phyloP scores from a whole-genome alignment of 2,113 vertebrate species.

The Lasiurus borealis region DNA sequence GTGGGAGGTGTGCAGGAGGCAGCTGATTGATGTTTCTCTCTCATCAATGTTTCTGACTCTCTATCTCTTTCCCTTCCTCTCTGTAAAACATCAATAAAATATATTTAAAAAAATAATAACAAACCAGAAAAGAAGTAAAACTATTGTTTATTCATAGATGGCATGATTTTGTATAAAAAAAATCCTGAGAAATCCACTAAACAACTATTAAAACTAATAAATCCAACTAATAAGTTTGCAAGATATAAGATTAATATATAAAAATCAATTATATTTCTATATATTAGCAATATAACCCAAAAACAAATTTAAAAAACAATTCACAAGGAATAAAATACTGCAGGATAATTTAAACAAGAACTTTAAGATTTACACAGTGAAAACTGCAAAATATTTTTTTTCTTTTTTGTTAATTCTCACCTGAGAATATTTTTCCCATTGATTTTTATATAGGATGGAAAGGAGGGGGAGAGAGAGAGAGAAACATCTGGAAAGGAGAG shows the following conservation, averaged over 20 bases:
- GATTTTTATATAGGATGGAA: too few relatives aligned
- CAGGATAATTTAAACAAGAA: neutral
- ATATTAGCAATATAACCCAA: neutral
- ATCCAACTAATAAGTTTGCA: neutral
- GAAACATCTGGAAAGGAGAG: too few relatives aligned
- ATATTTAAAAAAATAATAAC: too few relatives aligned
- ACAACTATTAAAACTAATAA: slow-evolving; percentile 18
- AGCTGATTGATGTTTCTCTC: too few relatives aligned
- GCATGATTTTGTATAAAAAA: neutral
- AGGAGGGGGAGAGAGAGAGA: too few relatives aligned
- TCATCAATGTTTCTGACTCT: too few relatives aligned
- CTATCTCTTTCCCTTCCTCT: too few relatives aligned
- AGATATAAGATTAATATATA: slow-evolving; percentile 5
- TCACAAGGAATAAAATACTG: slow-evolving; percentile 46
- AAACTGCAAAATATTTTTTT: slow-evolving; percentile 9
- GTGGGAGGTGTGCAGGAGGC: too few relatives aligned
- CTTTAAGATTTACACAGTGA: neutral
- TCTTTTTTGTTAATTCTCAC: too few relatives aligned
- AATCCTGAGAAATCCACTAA: neutral
- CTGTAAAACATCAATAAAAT: too few relatives aligned
- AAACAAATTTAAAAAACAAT: slow-evolving; percentile 11
- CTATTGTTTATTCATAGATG: neutral
- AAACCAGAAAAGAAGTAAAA: slow-evolving; percentile 4
- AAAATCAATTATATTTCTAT: slow-evolving; percentile 47
- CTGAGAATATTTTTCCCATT: too few relatives aligned